Base-by-base conservation (phyloP, 2,113 vertebrate species). In the Leptosomus discolor region DNA sequence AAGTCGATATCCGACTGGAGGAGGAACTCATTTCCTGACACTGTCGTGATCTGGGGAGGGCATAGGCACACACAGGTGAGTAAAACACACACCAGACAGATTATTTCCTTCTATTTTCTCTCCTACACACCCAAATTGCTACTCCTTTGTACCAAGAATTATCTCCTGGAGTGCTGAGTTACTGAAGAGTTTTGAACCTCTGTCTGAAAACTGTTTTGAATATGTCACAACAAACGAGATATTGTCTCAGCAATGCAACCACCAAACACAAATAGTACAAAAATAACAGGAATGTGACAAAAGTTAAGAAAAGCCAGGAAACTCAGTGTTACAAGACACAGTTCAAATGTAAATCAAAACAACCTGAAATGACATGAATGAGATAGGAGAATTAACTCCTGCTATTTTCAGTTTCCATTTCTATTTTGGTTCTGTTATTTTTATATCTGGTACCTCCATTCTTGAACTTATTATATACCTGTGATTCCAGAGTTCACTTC, bases 21-120 rank as follows among this genome's bases (percentile, higher is more conserved):
- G 84, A 99, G 98, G 92, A 99, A 98, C 94, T 99, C 98, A 90
- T 98, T 98, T 96, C 99, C 99, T 97, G 98, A 98, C 79, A 96
- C 84, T 67, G 99, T 99, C 24, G 98, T 99, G 98, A 99, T 99
- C 99, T 99, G 79, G 87, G 84, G 92, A 92, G 68, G 74, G 16
- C 32, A 92, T 6, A 73, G 80, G 80, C 79, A 96, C 91, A 69
- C 77, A 96, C 88, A 98, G 96, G 93, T 98, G 95, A 97, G 92
- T 39, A 95, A 85, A 95, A 45, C 58, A 57, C 63, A 64, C 87
- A 29, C 48, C 13, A 76, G 73, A 70, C 45, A 92, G 46, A 90
- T 34, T 3, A 77, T 78, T 96, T 95, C 4, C 67, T 69, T 80
- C 74, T 71, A 0, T 70, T 88, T 73, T 21, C 23, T 70, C 81